Base-by-base conservation (phyloP, 2,888 invertebrate species). In the Troilus luridus region DNA sequence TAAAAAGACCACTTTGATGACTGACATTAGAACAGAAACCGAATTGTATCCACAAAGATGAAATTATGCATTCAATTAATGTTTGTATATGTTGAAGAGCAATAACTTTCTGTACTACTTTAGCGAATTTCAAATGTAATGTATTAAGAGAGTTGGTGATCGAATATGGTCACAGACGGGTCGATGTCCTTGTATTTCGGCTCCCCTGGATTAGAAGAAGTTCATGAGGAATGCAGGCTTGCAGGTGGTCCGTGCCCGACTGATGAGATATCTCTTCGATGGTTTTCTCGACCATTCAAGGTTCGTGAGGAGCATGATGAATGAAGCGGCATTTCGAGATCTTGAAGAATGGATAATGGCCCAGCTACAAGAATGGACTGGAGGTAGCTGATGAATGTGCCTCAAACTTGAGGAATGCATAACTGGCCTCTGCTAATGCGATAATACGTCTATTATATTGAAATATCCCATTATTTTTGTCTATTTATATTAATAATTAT, bases 281-380 rank as follows among this genome's bases (percentile, higher is more conserved):
- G 17, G 27, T 27, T 77, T 14, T 27, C 27, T 41, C 27, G 8
- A 17, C 72, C 72, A 77, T 77, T 77, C 17, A 77, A 14, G 5
- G 14, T 27, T 24, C 72, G n/a, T 67, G 10, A 12, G 12, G 67
- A 27, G 67, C 72, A 41, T 77, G 72, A 77, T 77, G 72, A 77
- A 77, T 77, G 72, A 12, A 41, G 27, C 72, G 41, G 14, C 72
- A 19, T 27, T 77, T 77, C 27, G 0, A 77, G 72, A 77, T 77
- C 72, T 41, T 17, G 72, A 77, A 77, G 72, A 77, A 77, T 77
- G 72, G 72, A 77, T 77, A 77, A 77, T 77, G 27, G 72, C 8
- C 24, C 24, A 10, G 41, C 24, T 24, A 27, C 41, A 77, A 41
- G 72, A 77, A 77, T 77, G 41, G 72, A 19, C 41, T 41, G 7